Percentiles rank a stretch among this genome's conserved stretches.
phyloP scores from a whole-genome alignment of 2,113 vertebrate genomes.

The Phoxinus phoxinus region DNA sequence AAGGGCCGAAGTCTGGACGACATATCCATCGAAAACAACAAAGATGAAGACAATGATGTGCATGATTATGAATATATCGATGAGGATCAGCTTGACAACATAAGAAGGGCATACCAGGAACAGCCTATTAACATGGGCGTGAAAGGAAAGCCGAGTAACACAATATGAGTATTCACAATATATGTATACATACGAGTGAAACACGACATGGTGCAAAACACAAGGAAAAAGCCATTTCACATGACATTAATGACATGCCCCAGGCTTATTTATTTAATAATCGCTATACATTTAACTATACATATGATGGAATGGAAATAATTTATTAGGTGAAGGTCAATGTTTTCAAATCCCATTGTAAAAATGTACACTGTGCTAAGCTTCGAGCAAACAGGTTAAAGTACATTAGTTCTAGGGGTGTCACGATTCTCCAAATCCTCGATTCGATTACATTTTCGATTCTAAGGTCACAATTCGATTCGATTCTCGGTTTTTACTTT shows the following conservation, averaged over 20 bases:
- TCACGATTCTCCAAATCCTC: no score
- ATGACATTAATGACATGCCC: neutral
- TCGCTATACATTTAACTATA: neutral
- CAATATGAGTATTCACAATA: slow-evolving; percentile 22
- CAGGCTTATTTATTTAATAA: neutral
- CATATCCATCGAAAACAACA: neutral
- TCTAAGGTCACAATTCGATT: no score
- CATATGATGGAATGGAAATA: neutral
- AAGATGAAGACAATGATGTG: slow-evolving; percentile 50
- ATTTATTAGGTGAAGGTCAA: neutral
- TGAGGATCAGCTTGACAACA: slow-evolving; percentile 65
- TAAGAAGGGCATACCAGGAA: slow-evolving; percentile 62
- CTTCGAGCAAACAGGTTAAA: neutral
- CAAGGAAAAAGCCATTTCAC: neutral
- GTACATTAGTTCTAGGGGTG: neutral
- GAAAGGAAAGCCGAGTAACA: slow-evolving; percentile 46
- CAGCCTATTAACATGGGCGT: slow-evolving; percentile 10
- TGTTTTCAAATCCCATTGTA: neutral
- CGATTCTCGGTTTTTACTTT: no score
- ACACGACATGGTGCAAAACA: no score
- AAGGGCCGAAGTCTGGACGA: slow-evolving; percentile 38
- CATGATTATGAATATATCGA: slow-evolving; percentile 62
- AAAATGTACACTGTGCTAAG: neutral
- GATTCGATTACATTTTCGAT: no score
- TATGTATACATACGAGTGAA: no score